phyloP scores from a whole-genome alignment of 1,140 invertebrate genomes.

The Bombus superbus region DNA sequence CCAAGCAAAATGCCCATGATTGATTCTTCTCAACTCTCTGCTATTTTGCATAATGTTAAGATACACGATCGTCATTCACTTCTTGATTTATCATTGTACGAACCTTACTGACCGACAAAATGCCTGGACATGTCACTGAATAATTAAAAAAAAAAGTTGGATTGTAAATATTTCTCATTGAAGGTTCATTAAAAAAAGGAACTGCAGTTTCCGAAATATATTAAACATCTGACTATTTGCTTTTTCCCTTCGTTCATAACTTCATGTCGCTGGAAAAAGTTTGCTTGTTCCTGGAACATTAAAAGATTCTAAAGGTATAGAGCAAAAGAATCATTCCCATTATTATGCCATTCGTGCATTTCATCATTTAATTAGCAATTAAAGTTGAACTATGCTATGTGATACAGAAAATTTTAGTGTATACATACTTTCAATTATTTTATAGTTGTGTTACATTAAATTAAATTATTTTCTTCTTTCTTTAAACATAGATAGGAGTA shows the following conservation, averaged over 20 bases:
- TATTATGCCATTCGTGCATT: background rate
- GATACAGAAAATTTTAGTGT: background rate
- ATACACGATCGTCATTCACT: background rate
- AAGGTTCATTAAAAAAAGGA: constrained; percentile 3
- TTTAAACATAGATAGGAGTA: background rate
- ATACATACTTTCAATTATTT: background rate
- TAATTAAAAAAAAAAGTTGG: background rate
- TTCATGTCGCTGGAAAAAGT: constrained; percentile 7
- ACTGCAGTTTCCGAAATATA: constrained; percentile 8
- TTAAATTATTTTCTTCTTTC: background rate
- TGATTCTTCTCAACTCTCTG: background rate
- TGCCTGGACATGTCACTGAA: background rate
- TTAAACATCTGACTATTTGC: constrained; percentile 52
- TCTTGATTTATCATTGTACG: constrained; percentile 24
- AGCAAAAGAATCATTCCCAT: no score
- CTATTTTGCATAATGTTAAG: constrained; percentile 39
- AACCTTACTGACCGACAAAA: constrained; percentile 5
- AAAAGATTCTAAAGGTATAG: constrained; percentile 16
- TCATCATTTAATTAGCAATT: background rate
- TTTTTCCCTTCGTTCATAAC: background rate
- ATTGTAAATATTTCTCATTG: background rate
- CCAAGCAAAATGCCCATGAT: constrained; percentile 33
- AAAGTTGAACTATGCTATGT: no score
- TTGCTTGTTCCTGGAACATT: constrained; percentile 32
- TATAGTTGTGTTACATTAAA: no score